A percentile compares a stretch with the other conserved stretches of the same genome.
Evolutionary conservation across 2,113 vertebrate species (phyloP).

Genomic region (Lepidothrix coronata): DNA sequence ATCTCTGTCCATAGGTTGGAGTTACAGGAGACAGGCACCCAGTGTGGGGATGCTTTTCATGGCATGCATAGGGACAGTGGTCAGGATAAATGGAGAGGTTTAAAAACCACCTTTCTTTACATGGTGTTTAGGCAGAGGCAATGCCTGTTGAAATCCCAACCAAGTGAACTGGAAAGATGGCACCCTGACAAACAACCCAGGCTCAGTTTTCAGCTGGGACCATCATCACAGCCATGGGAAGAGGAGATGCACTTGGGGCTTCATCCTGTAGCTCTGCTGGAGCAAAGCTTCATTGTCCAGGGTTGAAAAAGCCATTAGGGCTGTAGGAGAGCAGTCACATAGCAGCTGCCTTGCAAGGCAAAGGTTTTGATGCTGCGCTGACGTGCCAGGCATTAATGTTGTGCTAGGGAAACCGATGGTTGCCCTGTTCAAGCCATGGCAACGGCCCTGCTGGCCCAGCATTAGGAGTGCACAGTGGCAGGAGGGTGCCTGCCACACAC

Average conservation of each 20-base stretch:
- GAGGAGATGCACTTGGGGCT: background rate
- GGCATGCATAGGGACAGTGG: fast-evolving
- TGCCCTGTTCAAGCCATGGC: fast-evolving
- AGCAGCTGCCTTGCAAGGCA: background rate
- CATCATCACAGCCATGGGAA: background rate
- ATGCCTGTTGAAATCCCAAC: background rate
- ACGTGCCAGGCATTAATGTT: background rate
- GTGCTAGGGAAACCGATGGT: fast-evolving
- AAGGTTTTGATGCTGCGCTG: background rate
- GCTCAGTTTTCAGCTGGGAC: background rate
- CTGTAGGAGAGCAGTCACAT: background rate
- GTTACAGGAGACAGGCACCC: fast-evolving
- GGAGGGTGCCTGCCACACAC: too few species aligned
- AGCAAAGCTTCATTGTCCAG: background rate
- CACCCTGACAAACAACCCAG: fast-evolving
- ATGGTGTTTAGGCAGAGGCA: background rate
- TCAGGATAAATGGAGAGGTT: background rate
- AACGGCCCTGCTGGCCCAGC: background rate
- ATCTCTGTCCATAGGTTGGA: background rate
- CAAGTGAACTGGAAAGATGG: background rate
- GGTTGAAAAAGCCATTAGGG: background rate
- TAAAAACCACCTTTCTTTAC: background rate
- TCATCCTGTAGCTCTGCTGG: background rate
- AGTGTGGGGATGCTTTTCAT: fast-evolving
- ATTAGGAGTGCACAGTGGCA: background rate